Conservation (phyloP, 64 coral and sea anemone genomes). For the Porites lutea region DNA sequence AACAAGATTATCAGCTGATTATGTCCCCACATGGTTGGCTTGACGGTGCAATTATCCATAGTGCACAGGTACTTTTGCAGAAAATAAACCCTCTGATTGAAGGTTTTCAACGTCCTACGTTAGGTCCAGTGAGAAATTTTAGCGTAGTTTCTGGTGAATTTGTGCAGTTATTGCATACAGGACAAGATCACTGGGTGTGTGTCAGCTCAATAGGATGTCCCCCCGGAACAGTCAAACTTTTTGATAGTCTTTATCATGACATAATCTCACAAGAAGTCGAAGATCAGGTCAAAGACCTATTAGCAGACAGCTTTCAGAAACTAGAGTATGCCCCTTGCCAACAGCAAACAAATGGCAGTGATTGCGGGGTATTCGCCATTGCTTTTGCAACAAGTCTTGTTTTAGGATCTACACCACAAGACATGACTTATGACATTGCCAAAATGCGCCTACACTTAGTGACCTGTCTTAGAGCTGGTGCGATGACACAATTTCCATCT, state of each 20-base stretch:
- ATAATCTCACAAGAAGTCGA: conserved; percentile 49
- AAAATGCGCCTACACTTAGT: conserved; percentile 47
- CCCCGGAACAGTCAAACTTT: conserved; percentile 6
- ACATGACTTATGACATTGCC: conserved; percentile 36
- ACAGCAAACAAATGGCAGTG: conserved; percentile 51
- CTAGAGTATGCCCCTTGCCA: conserved; percentile 28
- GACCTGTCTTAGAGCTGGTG: conserved; percentile 9
- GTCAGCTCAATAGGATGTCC: conserved; percentile 37
- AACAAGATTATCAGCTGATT: conserved; percentile 42
- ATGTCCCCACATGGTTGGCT: conserved; percentile 59
- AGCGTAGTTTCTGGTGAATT: conserved; percentile 34
- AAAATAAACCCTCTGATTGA: background rate
- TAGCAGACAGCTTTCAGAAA: background rate
- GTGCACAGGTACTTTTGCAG: conserved; percentile 12
- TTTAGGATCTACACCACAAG: background rate
- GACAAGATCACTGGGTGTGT: conserved; percentile 40
- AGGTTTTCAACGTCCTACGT: background rate
- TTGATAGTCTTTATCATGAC: conserved; percentile 53
- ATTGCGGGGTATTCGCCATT: conserved; percentile 50
- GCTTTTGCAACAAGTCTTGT: conserved; percentile 56
- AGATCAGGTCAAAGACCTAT: conserved; percentile 28
- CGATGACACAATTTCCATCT: conserved; percentile 14
- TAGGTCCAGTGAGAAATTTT: conserved; percentile 22
- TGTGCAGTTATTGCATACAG: conserved; percentile 42
- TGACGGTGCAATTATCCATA: conserved; percentile 47